A percentile compares a stretch with the other conserved stretches of the same genome.
Conservation (phyloP, 2,888 invertebrate genomes). For the Hesperia comma region DNA sequence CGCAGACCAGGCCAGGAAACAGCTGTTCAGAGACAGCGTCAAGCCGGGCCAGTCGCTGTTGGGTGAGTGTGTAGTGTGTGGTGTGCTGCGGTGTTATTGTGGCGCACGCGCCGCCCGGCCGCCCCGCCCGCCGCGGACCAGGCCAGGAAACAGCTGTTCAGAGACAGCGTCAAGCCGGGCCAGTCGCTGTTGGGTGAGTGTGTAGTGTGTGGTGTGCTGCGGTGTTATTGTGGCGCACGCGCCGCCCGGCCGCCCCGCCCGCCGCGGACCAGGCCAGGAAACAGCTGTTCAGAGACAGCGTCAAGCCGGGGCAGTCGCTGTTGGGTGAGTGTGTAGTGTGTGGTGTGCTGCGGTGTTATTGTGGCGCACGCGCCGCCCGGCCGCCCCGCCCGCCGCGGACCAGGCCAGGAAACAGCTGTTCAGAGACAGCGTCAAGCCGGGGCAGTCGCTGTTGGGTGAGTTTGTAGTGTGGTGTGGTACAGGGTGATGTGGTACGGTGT, state of each 20-base stretch:
- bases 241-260: slow-evolving; percentile 81
- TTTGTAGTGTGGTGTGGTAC: too few relatives aligned
- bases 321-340: slow-evolving; percentile 68
- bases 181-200: slow-evolving; percentile 78
- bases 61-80: too few relatives aligned
- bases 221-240: slow-evolving; percentile 69
- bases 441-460: slow-evolving; percentile 81
- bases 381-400: slow-evolving; percentile 83
- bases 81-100: too few relatives aligned
- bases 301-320: slow-evolving; percentile 84
- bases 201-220: too few relatives aligned
- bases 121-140: slow-evolving; percentile 83
- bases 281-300: slow-evolving; percentile 81
- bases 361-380: slow-evolving; percentile 71
- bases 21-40: slow-evolving; percentile 81
- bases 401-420: slow-evolving; percentile 80
- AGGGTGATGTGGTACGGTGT: too few relatives aligned
- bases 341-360: too few relatives aligned
- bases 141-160: slow-evolving; percentile 80
- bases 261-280: slow-evolving; percentile 79
- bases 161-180: slow-evolving; percentile 82
- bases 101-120: slow-evolving; percentile 67
- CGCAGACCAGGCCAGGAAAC: slow-evolving; percentile 77
- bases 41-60: slow-evolving; percentile 84
- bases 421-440: slow-evolving; percentile 82